Percentiles rank a stretch among this genome's conserved stretches.
Conservation (phyloP, 2,888 invertebrate genomes). For the Cerastoderma edule region DNA sequence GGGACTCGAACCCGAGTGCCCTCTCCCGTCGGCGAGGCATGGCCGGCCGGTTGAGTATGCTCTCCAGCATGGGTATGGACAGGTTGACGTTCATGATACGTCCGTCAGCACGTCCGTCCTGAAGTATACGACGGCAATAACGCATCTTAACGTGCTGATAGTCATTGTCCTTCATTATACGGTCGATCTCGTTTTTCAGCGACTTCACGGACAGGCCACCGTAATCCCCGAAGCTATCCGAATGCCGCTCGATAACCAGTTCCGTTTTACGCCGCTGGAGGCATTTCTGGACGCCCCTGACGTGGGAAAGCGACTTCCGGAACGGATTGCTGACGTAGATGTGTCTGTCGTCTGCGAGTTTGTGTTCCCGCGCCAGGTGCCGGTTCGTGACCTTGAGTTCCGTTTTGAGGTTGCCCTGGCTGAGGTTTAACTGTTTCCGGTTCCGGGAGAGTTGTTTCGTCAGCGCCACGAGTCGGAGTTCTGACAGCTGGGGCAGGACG, state of each 20-base stretch:
- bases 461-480: slow-evolving; percentile 59
- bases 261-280: slow-evolving; percentile 61
- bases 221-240: slow-evolving; percentile 60
- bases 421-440: slow-evolving; percentile 58
- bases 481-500: slow-evolving; percentile 62
- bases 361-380: slow-evolving; percentile 55
- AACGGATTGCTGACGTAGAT: slow-evolving; percentile 52
- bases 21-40: slow-evolving; percentile 56
- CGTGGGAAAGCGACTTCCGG: slow-evolving; percentile 58
- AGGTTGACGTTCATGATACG: slow-evolving; percentile 55
- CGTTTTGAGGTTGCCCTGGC: slow-evolving; percentile 61
- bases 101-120: slow-evolving; percentile 54
- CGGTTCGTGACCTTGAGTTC: slow-evolving; percentile 46
- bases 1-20: slow-evolving; percentile 49
- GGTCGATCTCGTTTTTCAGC: slow-evolving; percentile 54
- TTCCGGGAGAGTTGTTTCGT: slow-evolving; percentile 61
- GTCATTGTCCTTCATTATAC: slow-evolving; percentile 52
- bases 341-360: slow-evolving; percentile 53
- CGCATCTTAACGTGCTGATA: slow-evolving; percentile 56
- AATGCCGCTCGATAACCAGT: slow-evolving; percentile 42
- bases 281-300: slow-evolving; percentile 62
- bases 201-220: slow-evolving; percentile 62
- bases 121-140: slow-evolving; percentile 40
- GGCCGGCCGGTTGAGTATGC: slow-evolving; percentile 50
- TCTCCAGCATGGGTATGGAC: slow-evolving; percentile 50